Evolutionary conservation across 2,888 invertebrate genomes (phyloP).

Genomic region (Pristionchus entomophagus): DNA sequence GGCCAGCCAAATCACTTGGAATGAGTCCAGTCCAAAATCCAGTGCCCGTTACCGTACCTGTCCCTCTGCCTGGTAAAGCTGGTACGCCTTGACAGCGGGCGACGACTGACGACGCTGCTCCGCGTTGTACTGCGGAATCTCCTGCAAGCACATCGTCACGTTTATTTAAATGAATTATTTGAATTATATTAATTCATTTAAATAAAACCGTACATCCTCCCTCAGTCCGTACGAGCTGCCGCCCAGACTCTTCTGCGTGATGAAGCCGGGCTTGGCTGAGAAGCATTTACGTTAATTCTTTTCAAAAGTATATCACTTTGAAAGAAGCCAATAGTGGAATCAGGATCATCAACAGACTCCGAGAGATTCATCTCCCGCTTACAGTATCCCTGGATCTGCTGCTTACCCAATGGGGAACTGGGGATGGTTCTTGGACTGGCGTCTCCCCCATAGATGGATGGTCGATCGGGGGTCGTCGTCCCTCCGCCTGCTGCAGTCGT

Average conservation of each 20-base stretch:
- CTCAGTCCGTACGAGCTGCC: slow-evolving; percentile 25
- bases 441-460: slow-evolving; percentile 7
- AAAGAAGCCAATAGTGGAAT: too few species aligned
- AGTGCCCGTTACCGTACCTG: not conserved
- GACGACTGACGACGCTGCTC: slow-evolving; percentile 48
- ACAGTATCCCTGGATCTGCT: too few species aligned
- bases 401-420: not conserved
- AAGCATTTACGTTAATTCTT: not conserved
- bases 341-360: too few species aligned
- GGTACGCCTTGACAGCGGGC: slow-evolving; percentile 42
- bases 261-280: slow-evolving; percentile 46
- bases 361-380: too few species aligned
- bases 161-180: not conserved
- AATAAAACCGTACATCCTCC: slow-evolving; percentile 45
- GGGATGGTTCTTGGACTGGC: slow-evolving; percentile 27
- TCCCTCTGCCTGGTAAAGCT: not conserved
- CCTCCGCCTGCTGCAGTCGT: slow-evolving; percentile 3
- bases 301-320: too few species aligned
- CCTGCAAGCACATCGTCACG: slow-evolving; percentile 15
- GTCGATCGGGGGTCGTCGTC: slow-evolving; percentile 21
- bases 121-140: not conserved
- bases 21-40: too few species aligned
- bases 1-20: not conserved
- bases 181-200: too few species aligned
- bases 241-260: slow-evolving; percentile 40